A percentile compares a stretch with the other conserved stretches of the same genome.
Evolutionary conservation across 2,113 vertebrate genomes (phyloP).

Genomic region (Xenus cinereus): DNA sequence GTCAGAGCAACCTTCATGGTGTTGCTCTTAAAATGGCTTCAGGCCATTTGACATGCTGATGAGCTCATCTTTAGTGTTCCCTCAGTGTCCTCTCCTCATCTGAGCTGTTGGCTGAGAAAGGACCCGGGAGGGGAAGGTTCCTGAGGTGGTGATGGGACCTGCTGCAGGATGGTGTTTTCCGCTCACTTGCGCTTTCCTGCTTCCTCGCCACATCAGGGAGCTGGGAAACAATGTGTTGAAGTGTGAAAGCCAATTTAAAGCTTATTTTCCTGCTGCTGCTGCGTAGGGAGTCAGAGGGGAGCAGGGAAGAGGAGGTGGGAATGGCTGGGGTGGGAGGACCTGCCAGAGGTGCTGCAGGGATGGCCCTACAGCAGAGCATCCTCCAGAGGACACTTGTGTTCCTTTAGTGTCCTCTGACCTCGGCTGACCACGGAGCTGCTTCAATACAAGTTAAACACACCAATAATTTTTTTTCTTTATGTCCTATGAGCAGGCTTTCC

Average conservation of each 20-base stretch:
- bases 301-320: background rate
- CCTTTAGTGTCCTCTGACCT: rapidly evolving
- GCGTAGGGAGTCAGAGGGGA: background rate
- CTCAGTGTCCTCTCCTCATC: background rate
- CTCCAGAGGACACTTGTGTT: background rate
- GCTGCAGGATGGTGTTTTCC: no score
- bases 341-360: background rate
- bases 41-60: background rate
- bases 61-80: background rate
- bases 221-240: background rate
- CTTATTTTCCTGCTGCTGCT: background rate
- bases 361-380: background rate
- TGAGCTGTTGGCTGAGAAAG: background rate
- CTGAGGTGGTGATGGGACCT: background rate
- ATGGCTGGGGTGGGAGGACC: background rate
- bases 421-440: background rate
- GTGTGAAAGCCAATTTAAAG: background rate
- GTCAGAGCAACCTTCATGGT: background rate
- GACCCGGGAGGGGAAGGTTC: background rate
- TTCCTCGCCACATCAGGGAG: background rate
- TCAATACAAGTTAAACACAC: background rate
- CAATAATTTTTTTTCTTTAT: background rate
- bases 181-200: background rate
- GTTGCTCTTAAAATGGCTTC: background rate
- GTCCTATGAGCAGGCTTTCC: background rate